These are phyloP conservation scores for Bugulina stolonifera DNA, from an alignment of 2,888 invertebrate species.

Conservation along the genomic window DNA sequence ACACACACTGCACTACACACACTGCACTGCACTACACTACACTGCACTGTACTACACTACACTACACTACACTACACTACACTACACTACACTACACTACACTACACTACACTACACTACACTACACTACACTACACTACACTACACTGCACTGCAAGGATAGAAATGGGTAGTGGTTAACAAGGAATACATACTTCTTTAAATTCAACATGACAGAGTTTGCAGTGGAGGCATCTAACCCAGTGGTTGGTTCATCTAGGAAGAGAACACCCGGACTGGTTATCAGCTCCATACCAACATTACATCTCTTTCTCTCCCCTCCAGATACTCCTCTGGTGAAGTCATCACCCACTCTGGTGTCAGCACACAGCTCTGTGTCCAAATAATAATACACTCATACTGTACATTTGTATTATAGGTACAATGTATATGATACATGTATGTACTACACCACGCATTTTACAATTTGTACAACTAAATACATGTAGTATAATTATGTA, in stretches of 20 bases:
- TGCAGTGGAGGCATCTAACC: conserved; percentile 52
- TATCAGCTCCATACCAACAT: conserved; percentile 54
- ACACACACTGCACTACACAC: conserved; percentile 28
- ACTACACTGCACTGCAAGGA: conserved; percentile 29
- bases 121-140: conserved; percentile 28
- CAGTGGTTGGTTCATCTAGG: conserved; percentile 54
- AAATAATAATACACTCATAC: no score
- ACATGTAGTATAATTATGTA: no score
- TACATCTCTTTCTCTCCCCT: conserved; percentile 52
- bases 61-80: conserved; percentile 28
- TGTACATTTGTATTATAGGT: no score
- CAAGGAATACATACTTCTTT: conserved; percentile 40
- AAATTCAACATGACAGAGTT: conserved; percentile 49
- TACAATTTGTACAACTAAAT: no score
- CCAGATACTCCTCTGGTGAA: conserved; percentile 53
- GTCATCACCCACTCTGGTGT: conserved; percentile 40
- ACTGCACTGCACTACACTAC: conserved; percentile 29
- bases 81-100: conserved; percentile 29
- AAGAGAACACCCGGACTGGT: conserved; percentile 51
- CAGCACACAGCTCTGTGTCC: conserved; percentile 6
- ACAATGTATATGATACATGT: no score
- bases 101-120: conserved; percentile 29
- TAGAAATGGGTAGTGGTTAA: no score
- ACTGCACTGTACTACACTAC: conserved; percentile 29
- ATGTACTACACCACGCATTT: no score